These are phyloP conservation scores for Watsonalla binaria DNA, from an alignment of 2,888 invertebrate genomes.

Conservation along the genomic window DNA sequence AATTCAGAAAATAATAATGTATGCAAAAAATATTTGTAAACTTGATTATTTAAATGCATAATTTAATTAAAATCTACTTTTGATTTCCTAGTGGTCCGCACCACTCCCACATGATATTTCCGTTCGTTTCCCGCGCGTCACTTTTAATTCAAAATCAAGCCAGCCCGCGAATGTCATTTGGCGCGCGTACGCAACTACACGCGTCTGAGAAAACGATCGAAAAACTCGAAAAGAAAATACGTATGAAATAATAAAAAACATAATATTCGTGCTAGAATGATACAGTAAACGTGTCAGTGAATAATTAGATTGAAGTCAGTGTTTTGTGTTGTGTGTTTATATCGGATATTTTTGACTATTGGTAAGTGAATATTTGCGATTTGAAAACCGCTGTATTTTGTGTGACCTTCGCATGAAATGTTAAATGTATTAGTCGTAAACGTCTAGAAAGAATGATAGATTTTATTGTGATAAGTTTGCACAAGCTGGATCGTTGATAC, in stretches of 20 bases:
- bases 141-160: conserved; percentile 21
- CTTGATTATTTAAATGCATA: too few species aligned
- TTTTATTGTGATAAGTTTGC: neutral
- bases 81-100: neutral
- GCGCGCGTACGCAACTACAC: conserved; percentile 57
- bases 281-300: conserved; percentile 28
- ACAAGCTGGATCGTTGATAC: neutral
- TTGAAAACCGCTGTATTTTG: neutral
- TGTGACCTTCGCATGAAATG: neutral
- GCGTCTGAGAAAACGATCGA: conserved; percentile 41
- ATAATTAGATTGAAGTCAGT: conserved; percentile 23
- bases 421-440: neutral
- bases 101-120: conserved; percentile 36
- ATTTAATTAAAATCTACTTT: too few species aligned
- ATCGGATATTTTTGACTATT: conserved; percentile 7
- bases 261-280: conserved; percentile 31
- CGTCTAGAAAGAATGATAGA: neutral
- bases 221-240: conserved; percentile 28
- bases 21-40: too few species aligned
- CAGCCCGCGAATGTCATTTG: conserved; percentile 50
- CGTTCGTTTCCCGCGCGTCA: conserved; percentile 54
- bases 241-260: conserved; percentile 20
- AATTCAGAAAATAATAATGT: too few species aligned
- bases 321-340: conserved; percentile 18
- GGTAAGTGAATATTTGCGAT: conserved; percentile 9